phyloP scores from a whole-genome alignment of 2,113 vertebrate genomes.

The Centropus bengalensis region DNA sequence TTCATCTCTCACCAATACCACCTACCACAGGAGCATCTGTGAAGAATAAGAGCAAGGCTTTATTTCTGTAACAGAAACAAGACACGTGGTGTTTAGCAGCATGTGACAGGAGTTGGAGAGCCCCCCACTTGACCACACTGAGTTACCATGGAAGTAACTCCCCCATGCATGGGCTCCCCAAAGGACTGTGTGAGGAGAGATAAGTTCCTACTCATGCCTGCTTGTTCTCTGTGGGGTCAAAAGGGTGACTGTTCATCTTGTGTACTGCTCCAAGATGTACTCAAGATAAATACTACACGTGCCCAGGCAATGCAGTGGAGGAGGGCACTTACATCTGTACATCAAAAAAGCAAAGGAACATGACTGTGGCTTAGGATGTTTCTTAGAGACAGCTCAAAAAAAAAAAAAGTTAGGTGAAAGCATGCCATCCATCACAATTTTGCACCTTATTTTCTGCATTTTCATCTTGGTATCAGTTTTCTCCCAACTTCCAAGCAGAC shows the following conservation, averaged over 20 bases:
- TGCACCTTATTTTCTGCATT: not conserved
- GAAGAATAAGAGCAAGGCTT: not conserved
- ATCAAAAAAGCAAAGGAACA: not conserved
- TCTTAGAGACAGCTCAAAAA: not conserved
- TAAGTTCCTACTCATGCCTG: not conserved
- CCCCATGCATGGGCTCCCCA: not conserved
- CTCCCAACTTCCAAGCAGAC: not conserved
- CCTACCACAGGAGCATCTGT: not conserved
- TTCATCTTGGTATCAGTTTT: not conserved
- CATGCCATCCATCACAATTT: not conserved
- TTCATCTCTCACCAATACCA: not conserved
- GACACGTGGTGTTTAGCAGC: not conserved
- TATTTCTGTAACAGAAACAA: not conserved
- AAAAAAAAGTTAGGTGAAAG: not conserved
- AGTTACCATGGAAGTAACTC: not conserved
- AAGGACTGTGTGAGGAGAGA: not conserved
- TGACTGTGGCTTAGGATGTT: not conserved
- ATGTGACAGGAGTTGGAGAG: not conserved
- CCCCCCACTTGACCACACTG: not conserved
- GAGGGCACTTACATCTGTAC: not conserved
- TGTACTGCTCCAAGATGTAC: not conserved
- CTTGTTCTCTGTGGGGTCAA: not conserved
- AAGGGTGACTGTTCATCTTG: not conserved
- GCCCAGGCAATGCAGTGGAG: not conserved
- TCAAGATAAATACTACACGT: not conserved